Base-by-base conservation (phyloP, 2,888 invertebrate genomes). In the Cryptophagus acutangulus region DNA sequence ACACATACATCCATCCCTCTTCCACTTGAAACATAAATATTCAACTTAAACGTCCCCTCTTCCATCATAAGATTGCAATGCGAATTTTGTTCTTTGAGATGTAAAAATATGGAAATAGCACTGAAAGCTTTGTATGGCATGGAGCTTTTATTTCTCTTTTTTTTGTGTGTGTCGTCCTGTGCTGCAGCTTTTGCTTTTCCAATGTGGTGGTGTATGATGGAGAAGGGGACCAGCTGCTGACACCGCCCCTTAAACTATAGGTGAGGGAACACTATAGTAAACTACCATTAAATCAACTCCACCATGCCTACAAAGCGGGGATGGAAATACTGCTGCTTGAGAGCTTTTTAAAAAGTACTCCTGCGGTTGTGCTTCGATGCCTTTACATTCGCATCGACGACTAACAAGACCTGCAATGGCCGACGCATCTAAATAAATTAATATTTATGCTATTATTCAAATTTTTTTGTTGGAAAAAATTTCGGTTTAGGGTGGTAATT, bases 61-160 rank as follows among this genome's bases (percentile, higher is more conserved):
- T 49, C 54, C 63, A 61, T 38, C 48, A 52, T 58, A 58, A 62
- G 62, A 64, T 61, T 63, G 58, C 63, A 61, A 52, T 54, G 59
- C 58, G 58, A 52, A 55, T 63, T 60, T 55, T 58, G 57, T 61
- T 58, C 64, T 64, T 62, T 60, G 55, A 53, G 42, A 63, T 63
- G 65, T 59, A 64, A 66, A 67, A 67, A 66, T 66, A 67, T 66
- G 66, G 59, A 66, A 62, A 67, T 64, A 57, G 48, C 51, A 55
- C 59, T 60, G 60, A 59, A 59, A 55, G 61, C 56, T 58, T 54
- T 55, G 45, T 39, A 48, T 57, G 58, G 52, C 54, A 57, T 48
- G 51, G 37, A 45, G 46, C 45, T 46, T 40, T 45, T 38, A 31
- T 17, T n/a, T n/a, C n/a, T n/a, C n/a, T n/a, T n/a, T n/a, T n/a